Base-by-base conservation (phyloP, 2,113 vertebrate species). In the Mungos mungo region DNA sequence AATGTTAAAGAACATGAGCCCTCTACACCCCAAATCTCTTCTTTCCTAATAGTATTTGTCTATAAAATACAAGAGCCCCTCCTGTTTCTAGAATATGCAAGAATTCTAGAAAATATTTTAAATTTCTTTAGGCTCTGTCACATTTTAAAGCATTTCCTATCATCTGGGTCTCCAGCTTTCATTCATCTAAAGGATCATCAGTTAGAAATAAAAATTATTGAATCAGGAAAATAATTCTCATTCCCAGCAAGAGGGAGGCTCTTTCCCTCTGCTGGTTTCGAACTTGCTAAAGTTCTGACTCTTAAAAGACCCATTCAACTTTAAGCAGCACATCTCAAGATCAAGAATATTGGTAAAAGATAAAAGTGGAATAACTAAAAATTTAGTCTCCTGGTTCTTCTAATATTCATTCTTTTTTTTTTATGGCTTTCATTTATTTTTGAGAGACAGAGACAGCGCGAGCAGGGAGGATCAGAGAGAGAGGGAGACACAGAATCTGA, bases 131-230 rank as follows among this genome's bases (percentile, higher is more conserved):
- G 18, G 1, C 50, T 65, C 96, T 88, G 14, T 65, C 41, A 95
- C n/a, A 74, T 76, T 81, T 82, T 93, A 76, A 88, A 90, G 54
- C 14, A 87, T 95, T 95, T 93, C 27, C 33, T 90, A 21, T 72
- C 50, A 93, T 90, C 68, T 47, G 29, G 2, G 6, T 92, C 81
- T 93, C 63, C 41, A 72, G 23, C 11, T 92, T 65, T 45, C 19
- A 95, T 65, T 76, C 83, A 65, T 79, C 18, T 65, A 83, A 91
- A 96, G 54, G 38, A 84, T 50, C 12, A 89, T 54, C n/a, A 21
- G 0, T 77, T 76, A 66, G 23, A 80, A 93, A 86, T 52, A 54
- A 11, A 45, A 19, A 80, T 63, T 63, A 66, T 69, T 38, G n/a
- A 88, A 18, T 96, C 47, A 93, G 57, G n/a, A 96, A 95, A 88